Conservation (phyloP, 53 echinoderm and acorn worm species). For the Holothuria scabra region DNA sequence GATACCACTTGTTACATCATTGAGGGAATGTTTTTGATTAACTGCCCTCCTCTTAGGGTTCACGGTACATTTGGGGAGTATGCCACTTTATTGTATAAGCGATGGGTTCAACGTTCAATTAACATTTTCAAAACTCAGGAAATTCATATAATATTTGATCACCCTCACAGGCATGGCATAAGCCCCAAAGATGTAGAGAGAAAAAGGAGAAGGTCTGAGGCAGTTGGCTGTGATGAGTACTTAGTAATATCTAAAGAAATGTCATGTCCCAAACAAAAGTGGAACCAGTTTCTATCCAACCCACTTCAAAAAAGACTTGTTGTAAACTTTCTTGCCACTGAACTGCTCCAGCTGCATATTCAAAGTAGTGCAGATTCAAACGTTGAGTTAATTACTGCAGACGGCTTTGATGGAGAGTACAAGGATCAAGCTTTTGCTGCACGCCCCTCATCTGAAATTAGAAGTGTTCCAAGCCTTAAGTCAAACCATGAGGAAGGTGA, state of each 20-base stretch:
- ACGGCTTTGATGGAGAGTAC: too few relatives aligned
- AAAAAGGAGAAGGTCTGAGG: constrained; percentile 19
- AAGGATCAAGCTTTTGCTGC: too few relatives aligned
- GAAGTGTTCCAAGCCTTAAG: too few relatives aligned
- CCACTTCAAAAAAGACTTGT: constrained; percentile 21
- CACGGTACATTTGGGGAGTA: constrained; percentile 23
- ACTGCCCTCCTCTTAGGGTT: neutral
- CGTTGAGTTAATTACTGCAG: too few relatives aligned
- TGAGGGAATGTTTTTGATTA: too few relatives aligned
- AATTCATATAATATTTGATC: constrained; percentile 63
- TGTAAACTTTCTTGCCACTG: constrained; percentile 35
- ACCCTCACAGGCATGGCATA: constrained; percentile 49
- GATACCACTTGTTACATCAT: constrained; percentile 11
- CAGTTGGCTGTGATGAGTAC: neutral
- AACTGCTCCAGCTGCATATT: constrained; percentile 7
- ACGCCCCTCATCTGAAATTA: too few relatives aligned
- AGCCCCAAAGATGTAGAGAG: constrained; percentile 63
- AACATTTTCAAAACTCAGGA: constrained; percentile 19
- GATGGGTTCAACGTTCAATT: neutral
- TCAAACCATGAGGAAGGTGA: too few relatives aligned
- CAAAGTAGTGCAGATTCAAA: too few relatives aligned
- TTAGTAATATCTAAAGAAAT: neutral
- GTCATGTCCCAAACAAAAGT: constrained; percentile 21
- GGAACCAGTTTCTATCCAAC: constrained; percentile 40
- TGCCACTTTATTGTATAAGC: constrained; percentile 13